Conservation (phyloP, 2,797 vertebrate genomes). For the Halcyon badia region DNA sequence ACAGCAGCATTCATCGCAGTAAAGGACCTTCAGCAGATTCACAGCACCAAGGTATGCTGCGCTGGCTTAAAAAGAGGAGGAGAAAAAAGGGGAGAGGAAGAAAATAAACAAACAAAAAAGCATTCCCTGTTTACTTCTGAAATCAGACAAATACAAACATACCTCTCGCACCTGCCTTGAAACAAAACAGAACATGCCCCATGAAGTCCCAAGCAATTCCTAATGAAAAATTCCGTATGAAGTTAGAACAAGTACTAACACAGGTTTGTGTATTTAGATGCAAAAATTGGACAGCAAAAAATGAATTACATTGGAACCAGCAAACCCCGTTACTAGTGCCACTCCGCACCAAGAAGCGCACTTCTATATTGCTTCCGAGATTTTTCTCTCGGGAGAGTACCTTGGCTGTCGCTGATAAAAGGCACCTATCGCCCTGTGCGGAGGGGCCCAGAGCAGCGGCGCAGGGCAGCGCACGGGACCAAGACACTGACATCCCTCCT, state of each 20-base stretch:
- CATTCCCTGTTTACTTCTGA: background rate
- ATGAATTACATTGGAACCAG: background rate
- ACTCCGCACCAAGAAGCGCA: background rate
- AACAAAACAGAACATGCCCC: rapidly evolving
- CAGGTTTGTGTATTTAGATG: background rate
- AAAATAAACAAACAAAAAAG: no score
- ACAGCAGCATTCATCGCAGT: rapidly evolving
- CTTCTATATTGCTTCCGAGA: no score
- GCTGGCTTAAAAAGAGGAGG: background rate
- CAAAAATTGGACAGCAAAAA: background rate
- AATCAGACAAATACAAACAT: rapidly evolving
- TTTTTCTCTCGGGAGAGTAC: background rate
- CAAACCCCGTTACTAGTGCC: background rate
- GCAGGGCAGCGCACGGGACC: background rate
- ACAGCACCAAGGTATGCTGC: background rate
- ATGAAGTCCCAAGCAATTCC: background rate
- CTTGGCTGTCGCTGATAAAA: background rate
- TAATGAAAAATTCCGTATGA: rapidly evolving
- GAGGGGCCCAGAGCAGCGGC: background rate
- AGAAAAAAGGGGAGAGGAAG: no score
- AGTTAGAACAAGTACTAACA: rapidly evolving
- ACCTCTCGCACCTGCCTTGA: background rate
- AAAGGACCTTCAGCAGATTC: background rate
- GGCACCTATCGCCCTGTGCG: background rate
- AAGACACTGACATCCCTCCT: background rate